These are phyloP conservation scores for Palythoa grandis DNA, from an alignment of 92 coral and sea anemone genomes.

Conservation along the genomic window DNA sequence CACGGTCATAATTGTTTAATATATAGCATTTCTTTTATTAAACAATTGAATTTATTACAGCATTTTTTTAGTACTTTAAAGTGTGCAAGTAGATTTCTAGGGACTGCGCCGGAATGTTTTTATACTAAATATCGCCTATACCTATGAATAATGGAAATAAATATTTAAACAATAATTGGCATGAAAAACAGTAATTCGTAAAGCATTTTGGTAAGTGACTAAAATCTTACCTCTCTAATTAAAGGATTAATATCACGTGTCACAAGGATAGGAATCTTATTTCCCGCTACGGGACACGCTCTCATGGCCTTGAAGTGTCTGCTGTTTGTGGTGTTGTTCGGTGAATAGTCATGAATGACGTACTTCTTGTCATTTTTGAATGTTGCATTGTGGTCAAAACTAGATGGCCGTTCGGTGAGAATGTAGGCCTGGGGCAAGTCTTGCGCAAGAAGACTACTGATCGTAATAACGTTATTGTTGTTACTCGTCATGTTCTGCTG, in stretches of 20 bases:
- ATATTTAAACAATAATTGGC: too few species aligned
- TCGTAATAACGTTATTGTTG: constrained; percentile 66
- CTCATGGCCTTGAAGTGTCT: constrained; percentile 75
- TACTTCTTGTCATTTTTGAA: constrained; percentile 73
- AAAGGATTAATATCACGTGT: constrained; percentile 67
- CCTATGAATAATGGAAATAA: too few species aligned
- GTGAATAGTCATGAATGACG: constrained; percentile 67
- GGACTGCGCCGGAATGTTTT: too few species aligned
- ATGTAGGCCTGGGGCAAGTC: constrained; percentile 77
- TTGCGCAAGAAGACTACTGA: constrained; percentile 69
- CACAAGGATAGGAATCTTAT: constrained; percentile 67
- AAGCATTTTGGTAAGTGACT: too few species aligned
- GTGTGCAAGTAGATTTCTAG: too few species aligned
- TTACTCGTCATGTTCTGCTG: constrained; percentile 19
- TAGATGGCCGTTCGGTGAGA: constrained; percentile 76
- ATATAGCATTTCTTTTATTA: too few species aligned
- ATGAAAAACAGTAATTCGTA: too few species aligned
- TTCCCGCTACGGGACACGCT: constrained; percentile 86
- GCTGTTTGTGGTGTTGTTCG: constrained; percentile 56
- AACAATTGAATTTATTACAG: too few species aligned
- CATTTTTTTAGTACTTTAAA: too few species aligned
- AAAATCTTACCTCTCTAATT: constrained; percentile 53
- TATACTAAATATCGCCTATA: too few species aligned
- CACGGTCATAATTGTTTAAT: too few species aligned
- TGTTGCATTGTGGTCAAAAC: constrained; percentile 70